Evolutionary conservation across 2,888 invertebrate genomes (phyloP), one percentile per base, ranked within the genome.

Genomic region (Cryptocephalus primarius): DNA sequence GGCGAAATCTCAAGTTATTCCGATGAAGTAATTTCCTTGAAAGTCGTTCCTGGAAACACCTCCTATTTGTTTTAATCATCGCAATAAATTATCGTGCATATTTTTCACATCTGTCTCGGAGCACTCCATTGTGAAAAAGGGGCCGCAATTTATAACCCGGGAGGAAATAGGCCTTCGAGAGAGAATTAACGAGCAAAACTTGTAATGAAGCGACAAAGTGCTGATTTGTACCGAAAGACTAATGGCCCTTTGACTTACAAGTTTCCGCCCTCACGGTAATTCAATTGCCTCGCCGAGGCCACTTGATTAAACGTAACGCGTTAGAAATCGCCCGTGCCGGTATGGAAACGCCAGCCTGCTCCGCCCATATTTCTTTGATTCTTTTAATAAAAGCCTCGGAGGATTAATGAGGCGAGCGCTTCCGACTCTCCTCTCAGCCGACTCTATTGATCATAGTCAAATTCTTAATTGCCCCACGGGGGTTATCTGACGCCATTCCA

Each of bases 351-450:
- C 56, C 60, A 60, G 59, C 48, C 59, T 56, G 63, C 63, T 64
- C 65, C 71, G 69, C 70, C 72, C 67, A 72, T 72, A 71, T 71
- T 70, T 71, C 70, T 71, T 65, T 67, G 62, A 70, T 71, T 72
- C 70, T 72, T 73, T 72, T 71, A 72, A 72, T 72, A 71, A 72
- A 65, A 65, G 60, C 62, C 51, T 54, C 6, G 49, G 54, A 57
- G 66, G 65, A 71, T 72, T 71, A 72, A 72, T 70, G 71, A 71
- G 66, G 64, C 59, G 55, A 57, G 55, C 61, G 60, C 57, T 58
- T 56, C 56, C 57, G 57, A 59, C 51, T 56, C 51, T 55, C 55
- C 53, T 52, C 50, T 52, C 38, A 53, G 54, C 53, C 53, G 57
- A 54, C 59, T 63, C 63, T 61, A 66, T 67, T 64, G 68, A 67